phyloP scores from a whole-genome alignment of 2,113 vertebrate species.

The Catharus bicknelli region DNA sequence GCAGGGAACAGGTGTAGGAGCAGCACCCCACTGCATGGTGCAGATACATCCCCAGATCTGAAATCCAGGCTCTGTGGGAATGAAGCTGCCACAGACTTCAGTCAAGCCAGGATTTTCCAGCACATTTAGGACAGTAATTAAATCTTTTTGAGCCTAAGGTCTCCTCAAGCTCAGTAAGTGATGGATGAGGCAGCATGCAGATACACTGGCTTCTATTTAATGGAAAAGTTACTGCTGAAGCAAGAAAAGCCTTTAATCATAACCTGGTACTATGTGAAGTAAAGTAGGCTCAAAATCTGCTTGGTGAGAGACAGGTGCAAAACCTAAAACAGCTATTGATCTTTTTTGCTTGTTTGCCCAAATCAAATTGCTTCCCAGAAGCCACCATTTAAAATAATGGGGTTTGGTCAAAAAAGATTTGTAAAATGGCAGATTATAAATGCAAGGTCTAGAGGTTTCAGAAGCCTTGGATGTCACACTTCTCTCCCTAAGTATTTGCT shows the following conservation, averaged over 20 bases:
- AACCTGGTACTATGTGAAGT: not conserved
- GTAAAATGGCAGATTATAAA: not conserved
- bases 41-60: not conserved
- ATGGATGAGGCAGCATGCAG: not conserved
- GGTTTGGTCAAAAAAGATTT: not conserved
- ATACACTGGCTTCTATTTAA: not conserved
- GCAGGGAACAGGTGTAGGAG: not conserved
- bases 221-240: not conserved
- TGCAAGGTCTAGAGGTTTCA: not conserved
- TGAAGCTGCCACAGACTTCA: not conserved
- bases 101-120: not conserved
- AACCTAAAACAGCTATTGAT: slow-evolving; percentile 1
- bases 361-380: not conserved
- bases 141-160: not conserved
- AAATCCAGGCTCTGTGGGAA: not conserved
- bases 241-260: not conserved
- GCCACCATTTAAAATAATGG: not conserved
- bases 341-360: not conserved
- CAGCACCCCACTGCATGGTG: not conserved
- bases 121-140: not conserved
- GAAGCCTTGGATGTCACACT: not conserved
- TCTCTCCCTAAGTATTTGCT: not conserved
- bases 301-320: not conserved
- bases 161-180: not conserved
- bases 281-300: not conserved